Evolutionary conservation across 35 echinoderm and acorn worm species (phyloP).

Genomic region (Amphiura filiformis): DNA sequence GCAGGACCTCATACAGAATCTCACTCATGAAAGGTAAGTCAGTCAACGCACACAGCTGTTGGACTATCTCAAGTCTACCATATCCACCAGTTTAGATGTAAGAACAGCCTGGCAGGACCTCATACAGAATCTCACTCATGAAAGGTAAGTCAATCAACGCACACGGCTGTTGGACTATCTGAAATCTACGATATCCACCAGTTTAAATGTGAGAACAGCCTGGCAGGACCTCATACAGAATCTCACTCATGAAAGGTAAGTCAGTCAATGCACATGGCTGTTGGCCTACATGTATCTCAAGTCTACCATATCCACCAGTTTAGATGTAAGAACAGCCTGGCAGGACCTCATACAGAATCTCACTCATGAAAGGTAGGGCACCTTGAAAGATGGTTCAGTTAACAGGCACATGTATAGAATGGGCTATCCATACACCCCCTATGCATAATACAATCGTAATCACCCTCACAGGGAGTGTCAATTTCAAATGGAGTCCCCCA

Average conservation of each 20-base stretch:
- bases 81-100: conserved; percentile 64
- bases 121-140: conserved; percentile 90
- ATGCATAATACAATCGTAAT: no score
- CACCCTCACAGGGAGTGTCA: no score
- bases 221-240: conserved; percentile 95
- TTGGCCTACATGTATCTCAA: no score
- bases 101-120: conserved; percentile 86
- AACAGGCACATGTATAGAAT: no score
- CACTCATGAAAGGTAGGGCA: no score
- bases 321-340: no score
- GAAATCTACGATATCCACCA: conserved; percentile 55
- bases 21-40: conserved; percentile 92
- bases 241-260: conserved; percentile 92
- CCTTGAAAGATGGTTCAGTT: neutral
- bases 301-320: no score
- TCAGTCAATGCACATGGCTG: no score
- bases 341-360: no score
- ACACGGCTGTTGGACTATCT: conserved; percentile 72
- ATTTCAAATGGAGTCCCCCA: no score
- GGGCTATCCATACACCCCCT: no score
- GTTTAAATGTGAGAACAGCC: conserved; percentile 62
- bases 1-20: conserved; percentile 89
- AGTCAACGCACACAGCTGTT: conserved; percentile 52
- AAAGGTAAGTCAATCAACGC: conserved; percentile 69
- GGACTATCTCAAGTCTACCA: conserved; percentile 67